These are phyloP conservation scores for Drosophila nigromelanica DNA, from an alignment of 1,140 invertebrate genomes.

Conservation along the genomic window DNA sequence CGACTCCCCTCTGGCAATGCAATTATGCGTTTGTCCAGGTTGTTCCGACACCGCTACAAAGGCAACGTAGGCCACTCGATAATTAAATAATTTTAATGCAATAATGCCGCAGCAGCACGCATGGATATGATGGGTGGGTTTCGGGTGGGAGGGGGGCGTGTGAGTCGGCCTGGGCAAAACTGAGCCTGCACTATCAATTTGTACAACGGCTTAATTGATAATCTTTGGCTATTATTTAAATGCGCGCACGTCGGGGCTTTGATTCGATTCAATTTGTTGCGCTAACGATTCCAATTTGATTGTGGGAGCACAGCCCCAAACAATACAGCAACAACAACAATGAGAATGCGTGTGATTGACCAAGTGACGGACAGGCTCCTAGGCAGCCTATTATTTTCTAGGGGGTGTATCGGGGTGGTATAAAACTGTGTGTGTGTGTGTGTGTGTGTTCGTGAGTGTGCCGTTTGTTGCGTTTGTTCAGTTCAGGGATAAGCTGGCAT, in stretches of 20 bases:
- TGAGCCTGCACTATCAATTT: conserved; percentile 72
- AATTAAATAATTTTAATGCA: conserved; percentile 63
- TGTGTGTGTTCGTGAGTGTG: conserved; percentile 48
- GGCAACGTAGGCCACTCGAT: conserved; percentile 45
- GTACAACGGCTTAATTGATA: conserved; percentile 76
- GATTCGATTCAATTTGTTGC: conserved; percentile 74
- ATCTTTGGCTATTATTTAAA: conserved; percentile 82
- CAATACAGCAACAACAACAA: conserved; percentile 17
- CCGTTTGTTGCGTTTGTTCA: conserved; percentile 33
- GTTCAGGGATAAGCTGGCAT: conserved; percentile 33
- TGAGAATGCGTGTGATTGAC: conserved; percentile 29
- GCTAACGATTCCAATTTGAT: conserved; percentile 65
- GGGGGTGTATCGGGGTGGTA: background rate
- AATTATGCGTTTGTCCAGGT: conserved; percentile 48
- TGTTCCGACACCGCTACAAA: conserved; percentile 29
- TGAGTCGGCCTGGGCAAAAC: background rate
- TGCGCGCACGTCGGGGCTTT: conserved; percentile 52
- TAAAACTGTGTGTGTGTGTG: conserved; percentile 19
- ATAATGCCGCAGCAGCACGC: conserved; percentile 50
- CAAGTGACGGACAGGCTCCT: conserved; percentile 23
- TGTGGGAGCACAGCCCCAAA: conserved; percentile 30
- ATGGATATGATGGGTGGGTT: background rate
- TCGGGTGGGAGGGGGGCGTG: too few species aligned
- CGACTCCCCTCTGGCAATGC: conserved; percentile 28
- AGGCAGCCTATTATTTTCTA: conserved; percentile 29